A percentile compares a stretch with the other conserved stretches of the same genome.
Conservation (phyloP, 1,140 invertebrate species). For the Temnothorax nylanderi region DNA sequence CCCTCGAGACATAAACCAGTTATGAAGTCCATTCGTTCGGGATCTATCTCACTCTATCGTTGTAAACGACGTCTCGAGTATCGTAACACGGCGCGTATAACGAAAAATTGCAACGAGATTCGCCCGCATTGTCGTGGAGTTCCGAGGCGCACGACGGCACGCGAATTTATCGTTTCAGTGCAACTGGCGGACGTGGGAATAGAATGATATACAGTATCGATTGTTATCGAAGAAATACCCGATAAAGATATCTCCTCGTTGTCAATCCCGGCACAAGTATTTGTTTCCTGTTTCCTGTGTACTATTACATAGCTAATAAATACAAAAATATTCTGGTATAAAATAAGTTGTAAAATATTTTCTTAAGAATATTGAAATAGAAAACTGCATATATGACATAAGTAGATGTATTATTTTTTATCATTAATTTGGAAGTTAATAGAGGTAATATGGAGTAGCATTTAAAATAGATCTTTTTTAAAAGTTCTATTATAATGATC, state of each 20-base stretch:
- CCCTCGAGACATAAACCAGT: conserved; percentile 40
- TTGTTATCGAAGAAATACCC: conserved; percentile 48
- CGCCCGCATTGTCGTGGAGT: conserved; percentile 32
- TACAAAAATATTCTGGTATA: background rate
- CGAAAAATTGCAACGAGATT: conserved; percentile 56
- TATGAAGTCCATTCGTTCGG: conserved; percentile 31
- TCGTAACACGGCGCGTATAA: conserved; percentile 38
- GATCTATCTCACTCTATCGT: conserved; percentile 24
- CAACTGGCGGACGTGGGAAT: conserved; percentile 45
- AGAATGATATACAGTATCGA: conserved; percentile 58
- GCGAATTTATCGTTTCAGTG: conserved; percentile 51
- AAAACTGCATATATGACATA: background rate
- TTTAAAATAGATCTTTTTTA: background rate
- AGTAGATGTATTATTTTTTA: background rate
- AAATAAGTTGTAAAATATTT: background rate
- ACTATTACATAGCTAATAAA: background rate
- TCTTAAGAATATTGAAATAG: background rate
- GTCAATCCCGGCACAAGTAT: conserved; percentile 11
- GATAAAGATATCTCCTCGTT: conserved; percentile 48
- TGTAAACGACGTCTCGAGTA: conserved; percentile 52
- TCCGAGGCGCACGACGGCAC: conserved; percentile 35
- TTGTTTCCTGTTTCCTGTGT: background rate
- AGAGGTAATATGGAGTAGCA: background rate
- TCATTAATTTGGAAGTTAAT: background rate
- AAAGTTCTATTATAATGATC: background rate